These are phyloP conservation scores for Rhynchotus rufescens DNA, from an alignment of 2,797 vertebrate genomes.

Conservation along the genomic window DNA sequence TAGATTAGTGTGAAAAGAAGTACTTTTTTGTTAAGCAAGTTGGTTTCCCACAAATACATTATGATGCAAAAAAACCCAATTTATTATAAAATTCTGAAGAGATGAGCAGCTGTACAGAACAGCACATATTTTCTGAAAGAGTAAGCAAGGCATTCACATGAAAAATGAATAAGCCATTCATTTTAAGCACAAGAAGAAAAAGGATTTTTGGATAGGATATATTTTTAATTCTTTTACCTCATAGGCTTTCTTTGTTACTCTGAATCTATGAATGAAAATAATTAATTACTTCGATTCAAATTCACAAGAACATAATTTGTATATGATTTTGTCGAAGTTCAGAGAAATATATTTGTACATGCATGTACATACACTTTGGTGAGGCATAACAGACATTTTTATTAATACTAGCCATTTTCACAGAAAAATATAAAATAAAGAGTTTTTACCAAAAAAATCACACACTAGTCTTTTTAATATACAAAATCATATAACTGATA, in stretches of 20 bases:
- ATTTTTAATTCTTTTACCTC: not conserved
- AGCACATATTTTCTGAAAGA: constrained; percentile 31
- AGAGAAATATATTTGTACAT: not conserved
- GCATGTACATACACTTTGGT: not conserved
- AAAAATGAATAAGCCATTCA: constrained; percentile 23
- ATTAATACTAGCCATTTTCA: not conserved
- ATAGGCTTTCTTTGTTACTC: not conserved
- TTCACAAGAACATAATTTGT: not conserved
- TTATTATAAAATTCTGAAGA: constrained; percentile 6
- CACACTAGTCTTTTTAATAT: not conserved
- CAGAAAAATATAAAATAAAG: not conserved
- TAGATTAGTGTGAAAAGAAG: not conserved
- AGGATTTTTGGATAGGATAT: not conserved
- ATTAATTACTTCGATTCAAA: not conserved
- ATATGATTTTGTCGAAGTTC: not conserved
- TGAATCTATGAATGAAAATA: not conserved
- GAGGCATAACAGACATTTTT: not conserved
- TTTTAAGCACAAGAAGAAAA: constrained; percentile 17
- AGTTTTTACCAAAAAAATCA: not conserved
- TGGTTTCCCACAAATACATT: not conserved
- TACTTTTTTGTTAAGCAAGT: constrained; percentile 5
- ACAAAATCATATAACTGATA: not conserved
- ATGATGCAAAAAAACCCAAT: not conserved
- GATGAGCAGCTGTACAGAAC: not conserved
- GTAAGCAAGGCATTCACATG: constrained; percentile 2